phyloP scores from a whole-genome alignment of 2,113 vertebrate species.

The Cepphus grylle region DNA sequence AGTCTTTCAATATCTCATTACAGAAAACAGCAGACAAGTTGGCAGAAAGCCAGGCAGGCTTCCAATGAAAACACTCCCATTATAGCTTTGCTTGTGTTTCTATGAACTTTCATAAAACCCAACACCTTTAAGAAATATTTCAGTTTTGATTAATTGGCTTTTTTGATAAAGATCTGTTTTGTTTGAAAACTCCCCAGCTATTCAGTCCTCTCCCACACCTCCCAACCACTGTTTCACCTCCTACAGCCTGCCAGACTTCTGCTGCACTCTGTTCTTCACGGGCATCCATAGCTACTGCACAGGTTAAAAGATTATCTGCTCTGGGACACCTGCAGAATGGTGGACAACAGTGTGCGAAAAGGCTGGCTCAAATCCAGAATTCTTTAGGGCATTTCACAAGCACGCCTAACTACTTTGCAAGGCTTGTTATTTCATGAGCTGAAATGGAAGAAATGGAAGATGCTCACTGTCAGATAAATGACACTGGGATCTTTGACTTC shows the following conservation, averaged over 20 bases:
- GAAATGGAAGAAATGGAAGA: not conserved
- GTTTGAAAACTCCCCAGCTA: slow-evolving; percentile 54
- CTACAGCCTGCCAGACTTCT: not conserved
- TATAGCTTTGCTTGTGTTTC: slow-evolving; percentile 58
- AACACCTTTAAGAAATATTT: slow-evolving; percentile 62
- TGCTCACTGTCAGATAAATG: not conserved
- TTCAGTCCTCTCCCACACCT: slow-evolving; percentile 36
- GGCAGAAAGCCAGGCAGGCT: slow-evolving; percentile 48
- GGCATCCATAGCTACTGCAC: not conserved
- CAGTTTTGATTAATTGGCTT: slow-evolving; percentile 57
- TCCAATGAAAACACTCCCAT: slow-evolving; percentile 63
- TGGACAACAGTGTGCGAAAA: not conserved
- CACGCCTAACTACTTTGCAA: not conserved
- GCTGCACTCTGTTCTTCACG: not conserved
- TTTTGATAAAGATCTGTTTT: slow-evolving; percentile 59
- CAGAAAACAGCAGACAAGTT: slow-evolving; percentile 57
- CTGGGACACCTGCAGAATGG: not conserved
- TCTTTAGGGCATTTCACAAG: not conserved
- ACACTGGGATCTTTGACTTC: not conserved
- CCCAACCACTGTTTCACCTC: not conserved
- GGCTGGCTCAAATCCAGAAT: not conserved
- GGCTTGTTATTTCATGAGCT: not conserved
- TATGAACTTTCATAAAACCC: slow-evolving; percentile 55
- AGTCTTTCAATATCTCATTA: slow-evolving; percentile 65
- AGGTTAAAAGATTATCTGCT: not conserved